Conservation (phyloP, 2,797 vertebrate species). For the Pempheris klunzingeri region DNA sequence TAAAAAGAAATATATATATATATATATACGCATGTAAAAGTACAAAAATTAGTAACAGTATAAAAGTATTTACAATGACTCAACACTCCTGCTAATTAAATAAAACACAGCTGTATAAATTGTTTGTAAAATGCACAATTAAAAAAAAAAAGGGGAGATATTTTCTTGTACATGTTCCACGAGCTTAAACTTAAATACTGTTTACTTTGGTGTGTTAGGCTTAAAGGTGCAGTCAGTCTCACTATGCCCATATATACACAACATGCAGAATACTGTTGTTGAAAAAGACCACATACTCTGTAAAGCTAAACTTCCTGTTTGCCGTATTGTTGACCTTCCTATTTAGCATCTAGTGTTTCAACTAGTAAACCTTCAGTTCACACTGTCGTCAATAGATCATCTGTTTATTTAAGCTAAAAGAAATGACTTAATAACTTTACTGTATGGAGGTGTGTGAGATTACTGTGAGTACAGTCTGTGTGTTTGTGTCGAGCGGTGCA, state of each 20-base stretch:
- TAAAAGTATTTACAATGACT: too few species aligned
- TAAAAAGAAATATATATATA: too few species aligned
- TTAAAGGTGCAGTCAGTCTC: too few species aligned
- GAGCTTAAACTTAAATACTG: too few species aligned
- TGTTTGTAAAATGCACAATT: too few species aligned
- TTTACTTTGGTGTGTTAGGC: background rate
- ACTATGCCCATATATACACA: background rate
- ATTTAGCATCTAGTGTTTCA: background rate
- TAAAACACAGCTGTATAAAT: too few species aligned
- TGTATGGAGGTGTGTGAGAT: background rate
- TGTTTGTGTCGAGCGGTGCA: constrained; percentile 44
- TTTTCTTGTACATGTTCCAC: background rate
- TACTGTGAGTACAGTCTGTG: background rate
- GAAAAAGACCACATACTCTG: background rate
- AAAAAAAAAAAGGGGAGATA: too few species aligned
- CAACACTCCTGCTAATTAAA: too few species aligned
- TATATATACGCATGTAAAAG: too few species aligned
- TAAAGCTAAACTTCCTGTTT: background rate
- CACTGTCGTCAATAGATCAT: background rate
- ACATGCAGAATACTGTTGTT: background rate
- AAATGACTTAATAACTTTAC: background rate
- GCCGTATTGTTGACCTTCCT: background rate
- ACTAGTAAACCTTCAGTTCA: background rate
- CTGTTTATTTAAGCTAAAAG: background rate
- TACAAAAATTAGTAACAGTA: too few species aligned